Evolutionary conservation across 2,113 vertebrate genomes (phyloP), one percentile per base, ranked within the genome.

Genomic region (Anser brachyrhynchus): DNA sequence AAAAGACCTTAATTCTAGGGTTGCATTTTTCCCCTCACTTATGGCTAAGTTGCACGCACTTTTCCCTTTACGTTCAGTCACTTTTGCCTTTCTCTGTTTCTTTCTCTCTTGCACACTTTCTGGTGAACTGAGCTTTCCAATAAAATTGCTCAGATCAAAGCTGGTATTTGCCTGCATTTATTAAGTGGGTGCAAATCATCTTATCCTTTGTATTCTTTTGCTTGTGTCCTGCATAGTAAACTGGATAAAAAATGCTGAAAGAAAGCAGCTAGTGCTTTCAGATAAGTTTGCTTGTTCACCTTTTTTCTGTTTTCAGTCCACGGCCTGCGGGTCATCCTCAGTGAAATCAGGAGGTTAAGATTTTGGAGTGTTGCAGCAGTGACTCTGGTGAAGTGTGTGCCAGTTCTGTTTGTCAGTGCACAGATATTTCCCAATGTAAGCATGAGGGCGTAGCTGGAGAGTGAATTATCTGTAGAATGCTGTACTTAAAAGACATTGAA

Each of bases 101-200:
- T 10, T 57, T 95, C 52, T 83, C 31, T 86, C 29, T 90, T 59
- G 28, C 72, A 78, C 39, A 44, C 73, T 79, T 75, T 23, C 6
- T 89, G 58, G 71, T 73, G 49, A 94, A 79, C 61, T 41, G 54
- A 93, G 5, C 43, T 78, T 95, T 95, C 81, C 61, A 71, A 1
- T 80, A 87, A 87, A 95, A 93, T 82, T 93, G 54, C 35, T 43
- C 66, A 4, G 18, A 95, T 90, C 73, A 94, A 82, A 93, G 33
- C 35, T 3, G 9, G 14, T 78, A 52, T 90, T 93, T 91, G 70
- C 78, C 78, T 80, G 52, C 28, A 55, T 81, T 93, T 94, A 87
- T 85, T 93, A 81, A 52, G 22, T 70, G 33, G 59, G 11, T 76
- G 41, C 54, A 77, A 93, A 74, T 89, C 16, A 77, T 82, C 79